These are phyloP conservation scores for Lacanobia oleracea DNA, from an alignment of 2,888 invertebrate genomes.

Conservation along the genomic window DNA sequence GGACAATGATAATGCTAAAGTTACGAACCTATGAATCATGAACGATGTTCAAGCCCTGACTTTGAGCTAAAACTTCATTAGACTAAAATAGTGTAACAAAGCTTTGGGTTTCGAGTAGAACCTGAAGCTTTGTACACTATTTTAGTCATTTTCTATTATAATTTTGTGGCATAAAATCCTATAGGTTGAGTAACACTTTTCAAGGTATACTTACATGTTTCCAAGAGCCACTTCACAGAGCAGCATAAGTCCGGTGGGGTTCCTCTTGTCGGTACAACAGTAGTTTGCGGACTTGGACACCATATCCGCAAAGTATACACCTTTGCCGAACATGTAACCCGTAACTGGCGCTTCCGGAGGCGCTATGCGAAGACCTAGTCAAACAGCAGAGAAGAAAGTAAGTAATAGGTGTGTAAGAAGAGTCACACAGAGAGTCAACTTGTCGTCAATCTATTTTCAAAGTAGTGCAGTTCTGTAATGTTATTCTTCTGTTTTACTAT, in stretches of 20 bases:
- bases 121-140: no score
- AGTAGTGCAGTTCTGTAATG: no score
- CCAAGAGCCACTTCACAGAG: conserved; percentile 99
- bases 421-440: no score
- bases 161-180: not conserved
- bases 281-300: conserved; percentile 99
- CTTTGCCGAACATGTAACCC: conserved; percentile 99
- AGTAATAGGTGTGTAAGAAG: no score
- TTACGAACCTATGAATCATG: not conserved
- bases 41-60: not conserved
- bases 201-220: conserved; percentile 92
- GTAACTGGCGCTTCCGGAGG: conserved; percentile 99
- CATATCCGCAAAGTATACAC: conserved; percentile 99
- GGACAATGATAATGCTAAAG: not conserved
- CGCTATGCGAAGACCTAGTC: conserved; percentile 96
- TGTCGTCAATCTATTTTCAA: no score
- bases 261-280: conserved; percentile 93
- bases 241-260: conserved; percentile 95
- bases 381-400: not conserved
- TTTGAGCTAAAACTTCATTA: not conserved
- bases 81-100: not conserved
- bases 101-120: not conserved
- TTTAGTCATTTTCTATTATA: not conserved
- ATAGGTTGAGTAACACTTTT: not conserved
- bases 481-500: no score